Conservation (phyloP, 1,140 invertebrate genomes). For the Drosophila kurseongensis region DNA sequence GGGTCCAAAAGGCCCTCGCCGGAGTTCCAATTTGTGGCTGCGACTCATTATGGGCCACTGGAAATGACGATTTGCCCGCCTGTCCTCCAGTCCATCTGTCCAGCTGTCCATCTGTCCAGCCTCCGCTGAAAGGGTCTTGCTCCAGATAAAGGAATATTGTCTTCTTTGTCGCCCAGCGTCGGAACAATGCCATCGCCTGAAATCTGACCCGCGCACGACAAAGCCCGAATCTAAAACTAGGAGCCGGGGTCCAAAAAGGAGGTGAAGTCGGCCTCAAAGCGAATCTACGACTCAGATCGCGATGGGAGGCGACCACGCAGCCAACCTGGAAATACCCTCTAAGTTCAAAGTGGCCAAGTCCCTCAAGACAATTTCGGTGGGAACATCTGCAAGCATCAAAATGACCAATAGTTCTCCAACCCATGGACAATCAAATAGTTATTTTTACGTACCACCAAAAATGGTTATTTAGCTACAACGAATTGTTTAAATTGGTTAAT, state of each 20-base stretch:
- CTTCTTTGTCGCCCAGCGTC: constrained; percentile 32
- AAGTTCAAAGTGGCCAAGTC: no score
- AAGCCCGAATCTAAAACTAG: constrained; percentile 23
- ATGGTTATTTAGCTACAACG: no score
- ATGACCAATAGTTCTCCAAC: no score
- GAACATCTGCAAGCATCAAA: no score
- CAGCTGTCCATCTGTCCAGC: not conserved
- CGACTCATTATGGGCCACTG: constrained; percentile 2
- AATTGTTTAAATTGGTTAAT: no score
- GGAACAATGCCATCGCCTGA: constrained; percentile 37
- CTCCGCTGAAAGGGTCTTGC: constrained; percentile 14
- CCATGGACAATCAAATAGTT: no score
- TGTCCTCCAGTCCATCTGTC: not conserved
- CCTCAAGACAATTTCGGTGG: no score
- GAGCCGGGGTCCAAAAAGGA: constrained; percentile 12
- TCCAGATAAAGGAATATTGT: constrained; percentile 52
- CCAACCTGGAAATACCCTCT: constrained; percentile 16
- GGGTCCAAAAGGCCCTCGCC: not conserved
- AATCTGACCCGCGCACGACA: constrained; percentile 63
- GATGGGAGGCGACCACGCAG: not conserved
- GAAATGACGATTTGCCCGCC: constrained; percentile 2
- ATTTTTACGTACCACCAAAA: no score
- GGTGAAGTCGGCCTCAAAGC: constrained; percentile 9
- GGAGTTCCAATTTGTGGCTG: constrained; percentile 25
- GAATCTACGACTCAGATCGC: constrained; percentile 18